Conservation (phyloP, 2,113 vertebrate genomes). For the Cyanoderma ruficeps region DNA sequence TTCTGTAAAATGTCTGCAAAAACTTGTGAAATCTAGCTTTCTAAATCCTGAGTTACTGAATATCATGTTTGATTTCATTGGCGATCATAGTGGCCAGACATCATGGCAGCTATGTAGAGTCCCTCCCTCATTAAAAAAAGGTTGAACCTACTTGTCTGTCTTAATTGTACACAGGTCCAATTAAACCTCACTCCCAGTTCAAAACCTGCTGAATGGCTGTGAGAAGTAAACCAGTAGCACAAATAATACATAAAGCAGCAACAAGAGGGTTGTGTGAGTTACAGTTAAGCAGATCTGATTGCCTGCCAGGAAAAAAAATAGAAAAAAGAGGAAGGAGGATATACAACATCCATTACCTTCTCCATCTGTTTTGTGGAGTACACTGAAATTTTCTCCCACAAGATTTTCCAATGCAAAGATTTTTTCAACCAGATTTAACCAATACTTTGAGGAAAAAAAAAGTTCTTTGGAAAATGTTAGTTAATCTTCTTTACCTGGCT, state of each 20-base stretch:
- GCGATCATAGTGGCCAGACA: background rate
- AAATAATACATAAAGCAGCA: background rate
- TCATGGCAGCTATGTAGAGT: accelerated
- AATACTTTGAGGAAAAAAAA: accelerated
- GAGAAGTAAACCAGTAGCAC: background rate
- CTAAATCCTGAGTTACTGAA: background rate
- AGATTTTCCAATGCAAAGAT: background rate
- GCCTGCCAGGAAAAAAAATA: background rate
- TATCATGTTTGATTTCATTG: background rate
- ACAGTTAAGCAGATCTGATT: background rate
- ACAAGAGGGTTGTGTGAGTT: background rate
- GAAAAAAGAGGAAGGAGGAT: background rate
- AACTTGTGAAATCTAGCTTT: background rate
- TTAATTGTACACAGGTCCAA: background rate
- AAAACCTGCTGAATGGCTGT: background rate
- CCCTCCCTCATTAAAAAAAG: too few relatives aligned
- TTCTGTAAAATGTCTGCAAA: background rate
- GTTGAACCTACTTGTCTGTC: background rate
- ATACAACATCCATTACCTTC: background rate
- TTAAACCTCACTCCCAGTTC: background rate
- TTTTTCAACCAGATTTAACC: background rate
- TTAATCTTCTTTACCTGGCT: background rate
- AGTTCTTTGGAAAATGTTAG: background rate
- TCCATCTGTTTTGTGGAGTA: background rate
- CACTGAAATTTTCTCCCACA: background rate